Evolutionary conservation across 1,140 invertebrate genomes (phyloP).

Genomic region (Meloidogyne floridensis): DNA sequence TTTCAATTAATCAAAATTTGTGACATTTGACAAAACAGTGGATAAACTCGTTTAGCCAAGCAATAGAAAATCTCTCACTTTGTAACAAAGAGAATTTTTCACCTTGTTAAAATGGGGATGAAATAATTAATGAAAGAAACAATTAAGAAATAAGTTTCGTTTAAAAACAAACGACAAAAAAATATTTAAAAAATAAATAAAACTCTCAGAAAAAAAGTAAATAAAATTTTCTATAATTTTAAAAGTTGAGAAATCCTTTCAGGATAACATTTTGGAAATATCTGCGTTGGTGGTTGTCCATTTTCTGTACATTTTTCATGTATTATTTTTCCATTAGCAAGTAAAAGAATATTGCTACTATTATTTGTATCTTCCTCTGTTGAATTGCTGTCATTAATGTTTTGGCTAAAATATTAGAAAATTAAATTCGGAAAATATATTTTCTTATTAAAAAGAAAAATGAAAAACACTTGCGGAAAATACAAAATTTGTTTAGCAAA

Average conservation of each 20-base stretch:
- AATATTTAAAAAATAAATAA: not conserved
- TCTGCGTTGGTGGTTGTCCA: not conserved
- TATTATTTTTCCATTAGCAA: conserved; percentile 10
- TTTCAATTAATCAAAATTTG: too few species aligned
- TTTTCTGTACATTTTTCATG: conserved; percentile 25
- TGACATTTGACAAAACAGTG: too few species aligned
- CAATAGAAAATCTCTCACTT: too few species aligned
- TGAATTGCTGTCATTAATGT: not conserved
- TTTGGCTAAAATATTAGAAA: not conserved
- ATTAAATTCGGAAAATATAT: too few species aligned
- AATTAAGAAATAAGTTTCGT: too few species aligned
- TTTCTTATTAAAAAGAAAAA: not conserved
- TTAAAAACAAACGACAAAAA: too few species aligned
- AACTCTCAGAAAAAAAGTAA: not conserved
- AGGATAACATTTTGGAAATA: not conserved
- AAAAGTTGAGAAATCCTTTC: conserved; percentile 2
- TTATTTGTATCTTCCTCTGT: not conserved
- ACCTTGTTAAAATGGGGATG: too few species aligned
- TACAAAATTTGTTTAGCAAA: too few species aligned
- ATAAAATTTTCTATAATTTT: not conserved
- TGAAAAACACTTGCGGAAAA: not conserved
- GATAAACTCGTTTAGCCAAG: too few species aligned
- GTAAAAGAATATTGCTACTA: conserved; percentile 8
- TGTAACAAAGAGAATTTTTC: too few species aligned
- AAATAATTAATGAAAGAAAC: too few species aligned